A percentile compares a stretch with the other conserved stretches of the same genome.
These are phyloP conservation scores for Gorsachius magnificus DNA, from an alignment of 2,797 vertebrate species.

Conservation along the genomic window DNA sequence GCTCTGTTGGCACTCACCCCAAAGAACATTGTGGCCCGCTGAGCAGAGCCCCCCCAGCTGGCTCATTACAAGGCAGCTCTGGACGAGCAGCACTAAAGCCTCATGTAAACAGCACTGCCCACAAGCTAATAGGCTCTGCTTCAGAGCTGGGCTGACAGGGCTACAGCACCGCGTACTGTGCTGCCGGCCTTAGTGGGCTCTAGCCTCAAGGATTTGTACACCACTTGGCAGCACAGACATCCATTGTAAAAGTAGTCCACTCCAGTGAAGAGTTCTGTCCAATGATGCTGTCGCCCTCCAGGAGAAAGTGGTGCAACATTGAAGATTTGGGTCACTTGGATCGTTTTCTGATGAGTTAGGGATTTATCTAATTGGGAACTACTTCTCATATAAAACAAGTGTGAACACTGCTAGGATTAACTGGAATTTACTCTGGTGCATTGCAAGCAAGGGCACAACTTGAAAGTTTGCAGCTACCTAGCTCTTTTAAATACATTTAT, in stretches of 20 bases:
- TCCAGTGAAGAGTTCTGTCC: neutral
- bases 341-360: neutral
- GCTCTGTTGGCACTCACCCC: neutral
- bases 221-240: neutral
- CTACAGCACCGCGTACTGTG: neutral
- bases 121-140: neutral
- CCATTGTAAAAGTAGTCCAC: neutral
- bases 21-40: fast-evolving
- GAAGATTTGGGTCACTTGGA: neutral
- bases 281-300: neutral
- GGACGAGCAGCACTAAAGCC: neutral
- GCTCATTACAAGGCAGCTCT: neutral
- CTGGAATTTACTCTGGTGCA: neutral
- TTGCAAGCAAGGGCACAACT: neutral
- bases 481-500: neutral
- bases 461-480: neutral
- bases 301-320: neutral
- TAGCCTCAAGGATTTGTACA: neutral
- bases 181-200: neutral
- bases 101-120: neutral
- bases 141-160: neutral
- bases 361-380: neutral
- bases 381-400: neutral
- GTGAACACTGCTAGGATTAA: neutral
- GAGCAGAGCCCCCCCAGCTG: neutral